A percentile compares a stretch with the other conserved stretches of the same genome.
phyloP scores from a whole-genome alignment of 2,888 invertebrate species.

The Boloria selene region DNA sequence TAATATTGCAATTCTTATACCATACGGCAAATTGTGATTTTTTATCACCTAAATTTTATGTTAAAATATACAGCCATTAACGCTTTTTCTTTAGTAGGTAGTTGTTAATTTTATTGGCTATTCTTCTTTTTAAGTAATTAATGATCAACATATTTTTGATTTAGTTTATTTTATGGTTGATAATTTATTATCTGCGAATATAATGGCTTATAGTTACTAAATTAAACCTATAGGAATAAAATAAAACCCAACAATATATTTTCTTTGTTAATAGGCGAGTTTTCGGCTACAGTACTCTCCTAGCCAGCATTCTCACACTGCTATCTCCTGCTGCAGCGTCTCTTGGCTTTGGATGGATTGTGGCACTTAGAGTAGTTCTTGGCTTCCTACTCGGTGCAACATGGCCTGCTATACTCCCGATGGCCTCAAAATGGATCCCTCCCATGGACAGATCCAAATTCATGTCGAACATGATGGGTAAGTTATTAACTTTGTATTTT shows the following conservation, averaged over 20 bases:
- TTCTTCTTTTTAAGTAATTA: too few relatives aligned
- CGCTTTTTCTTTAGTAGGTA: too few relatives aligned
- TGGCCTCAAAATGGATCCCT: conserved; percentile 97
- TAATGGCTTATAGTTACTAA: too few relatives aligned
- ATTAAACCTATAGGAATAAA: too few relatives aligned
- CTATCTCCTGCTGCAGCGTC: conserved; percentile 90
- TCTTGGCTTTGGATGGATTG: conserved; percentile 85
- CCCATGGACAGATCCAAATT: conserved; percentile 96
- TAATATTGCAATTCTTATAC: conserved; percentile 1
- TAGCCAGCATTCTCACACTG: conserved; percentile 90
- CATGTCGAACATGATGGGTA: conserved; percentile 95
- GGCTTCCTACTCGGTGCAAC: conserved; percentile 93
- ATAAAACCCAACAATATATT: not conserved
- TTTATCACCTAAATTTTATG: not conserved
- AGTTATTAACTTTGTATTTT: conserved; percentile 44
- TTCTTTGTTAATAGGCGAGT: conserved; percentile 79
- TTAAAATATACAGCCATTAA: too few relatives aligned
- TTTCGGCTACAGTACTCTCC: conserved; percentile 93
- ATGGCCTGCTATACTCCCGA: conserved; percentile 96
- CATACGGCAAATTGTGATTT: not conserved
- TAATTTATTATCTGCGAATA: too few relatives aligned
- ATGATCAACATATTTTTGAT: too few relatives aligned
- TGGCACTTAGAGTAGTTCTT: conserved; percentile 87
- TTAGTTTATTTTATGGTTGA: too few relatives aligned
- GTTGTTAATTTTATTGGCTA: too few relatives aligned